Evolutionary conservation across 2,888 invertebrate genomes (phyloP).

Genomic region (Protula sp.): DNA sequence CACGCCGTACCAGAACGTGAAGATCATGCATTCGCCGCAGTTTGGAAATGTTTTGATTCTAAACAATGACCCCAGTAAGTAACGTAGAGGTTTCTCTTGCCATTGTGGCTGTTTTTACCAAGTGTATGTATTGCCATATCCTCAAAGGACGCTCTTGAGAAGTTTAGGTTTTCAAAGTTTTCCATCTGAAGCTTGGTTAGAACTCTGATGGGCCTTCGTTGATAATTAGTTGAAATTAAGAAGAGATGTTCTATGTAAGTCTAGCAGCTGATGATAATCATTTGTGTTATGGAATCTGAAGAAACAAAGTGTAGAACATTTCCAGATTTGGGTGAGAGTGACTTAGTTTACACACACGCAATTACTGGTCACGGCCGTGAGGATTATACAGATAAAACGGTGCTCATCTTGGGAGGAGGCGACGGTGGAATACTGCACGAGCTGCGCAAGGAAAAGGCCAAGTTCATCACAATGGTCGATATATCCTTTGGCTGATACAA

Average conservation of each 20-base stretch:
- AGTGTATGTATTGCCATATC: no score
- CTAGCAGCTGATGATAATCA: neutral
- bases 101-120: no score
- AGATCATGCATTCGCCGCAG: slow-evolving; percentile 82
- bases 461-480: slow-evolving; percentile 85
- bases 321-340: slow-evolving; percentile 72
- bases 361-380: slow-evolving; percentile 80
- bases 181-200: no score
- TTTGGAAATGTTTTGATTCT: slow-evolving; percentile 85
- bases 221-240: neutral
- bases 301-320: neutral
- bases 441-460: slow-evolving; percentile 80
- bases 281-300: neutral
- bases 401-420: slow-evolving; percentile 87
- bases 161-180: no score
- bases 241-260: neutral
- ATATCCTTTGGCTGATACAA: slow-evolving; percentile 19
- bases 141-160: no score
- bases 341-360: slow-evolving; percentile 85
- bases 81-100: no score
- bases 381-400: slow-evolving; percentile 77
- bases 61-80: slow-evolving; percentile 89
- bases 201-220: neutral
- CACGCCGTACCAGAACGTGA: slow-evolving; percentile 83
- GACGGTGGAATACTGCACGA: slow-evolving; percentile 87